Conservation (phyloP, 2,797 vertebrate genomes). For the Avahi laniger region DNA sequence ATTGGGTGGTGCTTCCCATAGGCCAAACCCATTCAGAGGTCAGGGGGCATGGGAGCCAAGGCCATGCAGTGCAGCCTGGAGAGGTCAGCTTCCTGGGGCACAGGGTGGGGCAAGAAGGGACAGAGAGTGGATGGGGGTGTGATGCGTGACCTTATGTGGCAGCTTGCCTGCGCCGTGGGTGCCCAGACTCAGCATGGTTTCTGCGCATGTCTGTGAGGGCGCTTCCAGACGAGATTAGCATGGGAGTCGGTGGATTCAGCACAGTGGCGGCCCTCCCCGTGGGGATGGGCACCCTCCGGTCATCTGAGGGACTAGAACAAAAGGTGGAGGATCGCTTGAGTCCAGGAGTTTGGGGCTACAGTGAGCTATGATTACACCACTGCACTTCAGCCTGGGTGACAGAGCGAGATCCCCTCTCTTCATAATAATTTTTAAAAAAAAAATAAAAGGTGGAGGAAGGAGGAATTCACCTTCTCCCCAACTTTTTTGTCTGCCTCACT, state of each 20-base stretch:
- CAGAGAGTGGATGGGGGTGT: not conserved
- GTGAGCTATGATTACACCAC: not conserved
- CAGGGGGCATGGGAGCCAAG: not conserved
- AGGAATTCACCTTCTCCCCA: not conserved
- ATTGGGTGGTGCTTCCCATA: not conserved
- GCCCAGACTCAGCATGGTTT: not conserved
- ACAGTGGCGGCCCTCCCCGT: not conserved
- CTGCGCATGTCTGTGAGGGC: not conserved
- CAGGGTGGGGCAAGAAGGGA: not conserved
- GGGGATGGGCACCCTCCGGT: fast-evolving
- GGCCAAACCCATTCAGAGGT: not conserved
- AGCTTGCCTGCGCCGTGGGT: no score
- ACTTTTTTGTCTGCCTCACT: not conserved
- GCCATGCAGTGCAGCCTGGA: not conserved
- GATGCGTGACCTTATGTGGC: not conserved
- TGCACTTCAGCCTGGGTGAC: not conserved
- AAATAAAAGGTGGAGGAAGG: not conserved
- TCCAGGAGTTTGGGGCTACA: not conserved
- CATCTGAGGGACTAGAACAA: not conserved
- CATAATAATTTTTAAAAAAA: no score
- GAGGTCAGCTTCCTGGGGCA: not conserved
- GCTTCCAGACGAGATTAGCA: not conserved
- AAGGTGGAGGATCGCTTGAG: not conserved
- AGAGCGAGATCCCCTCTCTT: no score
- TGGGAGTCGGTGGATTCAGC: not conserved